Base-by-base conservation (phyloP, 2,797 vertebrate genomes). In the Lophius americanus region DNA sequence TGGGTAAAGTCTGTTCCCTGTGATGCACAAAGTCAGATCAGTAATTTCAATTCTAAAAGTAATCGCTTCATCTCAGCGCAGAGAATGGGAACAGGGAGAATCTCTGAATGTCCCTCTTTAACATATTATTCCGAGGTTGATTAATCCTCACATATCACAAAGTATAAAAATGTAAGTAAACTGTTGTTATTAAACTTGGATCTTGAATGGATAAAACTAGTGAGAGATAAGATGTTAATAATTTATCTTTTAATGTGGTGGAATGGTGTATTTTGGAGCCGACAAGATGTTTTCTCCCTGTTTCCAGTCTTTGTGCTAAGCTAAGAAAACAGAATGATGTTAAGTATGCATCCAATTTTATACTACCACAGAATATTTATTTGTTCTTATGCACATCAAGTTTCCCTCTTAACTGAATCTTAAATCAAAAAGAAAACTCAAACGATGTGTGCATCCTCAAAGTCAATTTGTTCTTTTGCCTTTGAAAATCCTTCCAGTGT, bases 251-350 rank as follows among this genome's bases (percentile, higher is more conserved):
- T 23, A 23, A 23, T 23, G 23, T 23, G 23, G 23, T 23, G 23
- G 23, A 23, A 23, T 23, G 23, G 23, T 23, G 23, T 23, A 23
- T 23, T 23, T 23, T 23, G 23, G 23, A 23, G 23, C 23, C 23
- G 23, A 23, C 23, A 23, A 23, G 23, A 1, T 23, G 23, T 23
- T 23, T 60, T 50, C 11, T 3, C 3, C 1, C 51, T 14, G 33
- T 61, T 48, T 57, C 42, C 35, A 35, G 8, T 64, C 53, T 63
- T 71, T 52, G 11, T 71, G 44, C 38, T n/a, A 73, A 68, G 37
- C 55, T 55, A 58, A 68, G 37, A 37, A 51, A 60, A 49, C 3
- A 37, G 7, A 12, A 50, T 10, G 3, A 57, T 57, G 23, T 42
- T 44, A 10, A 44, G 43, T 7, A n/a, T 47, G 6, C 14, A n/a